Conservation (phyloP, 2,113 vertebrate genomes). For the Sander vitreus region DNA sequence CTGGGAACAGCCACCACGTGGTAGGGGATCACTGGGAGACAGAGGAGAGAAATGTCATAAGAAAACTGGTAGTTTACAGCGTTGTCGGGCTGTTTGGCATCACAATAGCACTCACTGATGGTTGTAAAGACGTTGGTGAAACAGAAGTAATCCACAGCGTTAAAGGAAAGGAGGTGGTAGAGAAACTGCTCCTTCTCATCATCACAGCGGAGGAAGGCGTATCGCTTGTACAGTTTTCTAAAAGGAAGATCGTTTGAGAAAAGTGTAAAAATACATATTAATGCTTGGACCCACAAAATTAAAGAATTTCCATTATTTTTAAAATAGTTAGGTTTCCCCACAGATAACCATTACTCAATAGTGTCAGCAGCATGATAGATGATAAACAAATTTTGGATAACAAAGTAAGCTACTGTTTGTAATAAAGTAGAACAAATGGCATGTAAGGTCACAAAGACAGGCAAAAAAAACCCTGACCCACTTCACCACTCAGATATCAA, state of each 20-base stretch:
- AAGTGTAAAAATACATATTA: neutral
- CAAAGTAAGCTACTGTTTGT: constrained; percentile 5
- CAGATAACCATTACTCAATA: neutral
- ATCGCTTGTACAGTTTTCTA: constrained; percentile 98
- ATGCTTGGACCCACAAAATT: neutral
- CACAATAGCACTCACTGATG: constrained; percentile 88
- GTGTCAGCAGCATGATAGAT: neutral
- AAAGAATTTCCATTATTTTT: neutral
- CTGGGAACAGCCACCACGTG: constrained; percentile 95
- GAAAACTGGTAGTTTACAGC: neutral
- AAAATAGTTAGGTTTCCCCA: neutral
- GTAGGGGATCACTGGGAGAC: constrained; percentile 94
- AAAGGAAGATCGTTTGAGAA: constrained; percentile 47
- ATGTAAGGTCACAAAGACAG: constrained; percentile 52
- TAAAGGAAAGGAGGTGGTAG: constrained; percentile 98
- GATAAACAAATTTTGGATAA: neutral
- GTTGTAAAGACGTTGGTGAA: constrained; percentile 99
- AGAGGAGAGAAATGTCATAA: constrained; percentile 12
- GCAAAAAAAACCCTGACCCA: constrained; percentile 72
- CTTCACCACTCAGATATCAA: constrained; percentile 75
- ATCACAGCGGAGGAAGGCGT: constrained; percentile 97
- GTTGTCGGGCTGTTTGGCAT: neutral
- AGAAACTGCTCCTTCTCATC: constrained; percentile 99
- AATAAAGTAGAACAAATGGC: constrained; percentile 27
- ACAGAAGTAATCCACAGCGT: constrained; percentile 98